Conservation (phyloP, 2,113 vertebrate species). For the Brachyhypopomus gauderio region DNA sequence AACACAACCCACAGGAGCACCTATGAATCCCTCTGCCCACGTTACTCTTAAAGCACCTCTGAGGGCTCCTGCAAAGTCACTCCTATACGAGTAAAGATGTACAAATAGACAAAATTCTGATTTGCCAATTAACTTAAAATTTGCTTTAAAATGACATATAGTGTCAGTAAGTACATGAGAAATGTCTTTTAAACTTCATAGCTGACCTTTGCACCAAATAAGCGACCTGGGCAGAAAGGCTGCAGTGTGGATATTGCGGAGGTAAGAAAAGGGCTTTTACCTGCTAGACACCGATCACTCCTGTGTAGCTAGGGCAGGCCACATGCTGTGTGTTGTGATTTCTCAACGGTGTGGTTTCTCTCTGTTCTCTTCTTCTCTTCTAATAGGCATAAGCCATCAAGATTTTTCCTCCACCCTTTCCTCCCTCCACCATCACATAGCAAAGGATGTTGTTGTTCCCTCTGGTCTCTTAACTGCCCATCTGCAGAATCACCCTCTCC, state of each 20-base stretch:
- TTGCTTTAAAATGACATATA: background rate
- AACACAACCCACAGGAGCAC: constrained; percentile 1
- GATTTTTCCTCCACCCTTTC: constrained; percentile 77
- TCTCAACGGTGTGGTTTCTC: constrained; percentile 59
- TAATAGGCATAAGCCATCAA: constrained; percentile 89
- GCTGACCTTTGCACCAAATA: background rate
- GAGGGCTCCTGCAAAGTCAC: too few species aligned
- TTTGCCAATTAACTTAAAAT: background rate
- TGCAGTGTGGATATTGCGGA: constrained; percentile 33
- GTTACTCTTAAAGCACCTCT: too few species aligned
- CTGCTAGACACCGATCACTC: background rate
- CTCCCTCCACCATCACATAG: constrained; percentile 73
- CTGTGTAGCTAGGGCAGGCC: constrained; percentile 6
- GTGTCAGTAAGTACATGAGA: background rate
- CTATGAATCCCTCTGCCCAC: background rate
- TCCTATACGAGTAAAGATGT: background rate
- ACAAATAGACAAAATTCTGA: background rate
- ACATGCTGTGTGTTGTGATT: constrained; percentile 67
- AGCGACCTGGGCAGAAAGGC: background rate
- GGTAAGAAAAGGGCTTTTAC: background rate
- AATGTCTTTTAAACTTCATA: background rate
- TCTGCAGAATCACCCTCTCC: constrained; percentile 69
- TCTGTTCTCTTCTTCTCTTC: constrained; percentile 71
- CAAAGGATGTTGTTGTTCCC: constrained; percentile 81
- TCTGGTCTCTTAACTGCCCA: constrained; percentile 74